Base-by-base conservation (phyloP, 1,140 invertebrate genomes). In the Sweltsa coloradensis region DNA sequence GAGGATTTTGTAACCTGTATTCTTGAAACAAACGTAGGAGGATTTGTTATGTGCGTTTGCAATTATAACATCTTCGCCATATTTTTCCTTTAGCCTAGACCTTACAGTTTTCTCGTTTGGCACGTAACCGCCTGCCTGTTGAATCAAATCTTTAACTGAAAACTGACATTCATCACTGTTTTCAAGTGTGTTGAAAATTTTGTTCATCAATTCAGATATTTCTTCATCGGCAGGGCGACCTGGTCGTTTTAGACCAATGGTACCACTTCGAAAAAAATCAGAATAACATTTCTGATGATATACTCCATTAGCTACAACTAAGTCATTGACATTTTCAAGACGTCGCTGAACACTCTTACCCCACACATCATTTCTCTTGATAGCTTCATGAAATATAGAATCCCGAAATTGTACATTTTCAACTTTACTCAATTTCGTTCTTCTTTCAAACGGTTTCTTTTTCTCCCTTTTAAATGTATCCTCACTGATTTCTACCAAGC, bases 1-100 rank as follows among this genome's bases (percentile, higher is more conserved):
- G 40, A 59, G 34, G 22, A 46, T 46, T 46, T 34, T 22, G 34
- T 4, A 26, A 2, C 44, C 44, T 39, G 44, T 46, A 19, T 46
- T 46, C 39, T 34, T 34, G 21, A 46, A 46, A 34, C 44, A 46
- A 13, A 46, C 31, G 14, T 22, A 19, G 19, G 44, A 19, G 9
- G 34, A n/a, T 24, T 46, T 46, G 44, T 37, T 37, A 7, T 16
- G 4, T 19, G 4, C 5, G 5, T 7, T 5, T 5, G 36, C 5
- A 5, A 37, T 37, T 37, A 37, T 5, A 19, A 37, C 23, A 37
- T 37, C 36, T 9, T 22, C 23, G 18, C 36, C n/a, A n/a, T 37
- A 37, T 11, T 37, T 37, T 5, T 37, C 23, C 16, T 19, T 16
- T 5, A 37, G 36, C 18, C n/a, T 16, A 37, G 4, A 3, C 23